phyloP scores from a whole-genome alignment of 2,113 vertebrate genomes.

The Ceyx cyanopectus region DNA sequence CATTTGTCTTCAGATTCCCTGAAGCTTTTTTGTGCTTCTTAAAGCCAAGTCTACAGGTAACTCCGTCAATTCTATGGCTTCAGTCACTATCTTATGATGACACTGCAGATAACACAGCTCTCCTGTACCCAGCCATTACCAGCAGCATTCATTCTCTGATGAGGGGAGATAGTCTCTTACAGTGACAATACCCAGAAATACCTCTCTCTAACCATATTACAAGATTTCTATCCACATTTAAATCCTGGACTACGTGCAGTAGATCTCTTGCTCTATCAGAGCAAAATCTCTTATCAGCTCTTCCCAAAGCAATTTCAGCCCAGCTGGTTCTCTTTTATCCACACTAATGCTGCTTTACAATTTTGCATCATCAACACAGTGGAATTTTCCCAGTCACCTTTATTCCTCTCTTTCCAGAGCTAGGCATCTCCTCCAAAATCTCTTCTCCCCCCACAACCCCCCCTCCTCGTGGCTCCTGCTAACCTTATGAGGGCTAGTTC shows the following conservation, averaged over 20 bases:
- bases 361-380: constrained; percentile 15
- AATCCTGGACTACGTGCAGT: constrained; percentile 14
- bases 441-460: background rate
- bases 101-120: background rate
- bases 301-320: constrained; percentile 48
- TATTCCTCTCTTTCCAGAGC: background rate
- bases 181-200: background rate
- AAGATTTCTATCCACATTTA: constrained; percentile 10
- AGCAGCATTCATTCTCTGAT: background rate
- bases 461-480: rapidly evolving
- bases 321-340: constrained; percentile 68
- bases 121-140: background rate
- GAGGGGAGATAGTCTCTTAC: background rate
- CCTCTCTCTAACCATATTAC: background rate
- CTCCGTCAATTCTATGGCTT: background rate
- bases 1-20: background rate
- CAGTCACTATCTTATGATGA: background rate
- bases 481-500: background rate
- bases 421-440: background rate
- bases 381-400: constrained; percentile 61
- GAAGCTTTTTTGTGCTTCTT: background rate
- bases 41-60: background rate
- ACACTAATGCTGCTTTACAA: constrained; percentile 64
- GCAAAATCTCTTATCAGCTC: constrained; percentile 58
- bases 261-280: background rate